Evolutionary conservation across 1,140 invertebrate genomes (phyloP).

Genomic region (Drosophila chauvacae): DNA sequence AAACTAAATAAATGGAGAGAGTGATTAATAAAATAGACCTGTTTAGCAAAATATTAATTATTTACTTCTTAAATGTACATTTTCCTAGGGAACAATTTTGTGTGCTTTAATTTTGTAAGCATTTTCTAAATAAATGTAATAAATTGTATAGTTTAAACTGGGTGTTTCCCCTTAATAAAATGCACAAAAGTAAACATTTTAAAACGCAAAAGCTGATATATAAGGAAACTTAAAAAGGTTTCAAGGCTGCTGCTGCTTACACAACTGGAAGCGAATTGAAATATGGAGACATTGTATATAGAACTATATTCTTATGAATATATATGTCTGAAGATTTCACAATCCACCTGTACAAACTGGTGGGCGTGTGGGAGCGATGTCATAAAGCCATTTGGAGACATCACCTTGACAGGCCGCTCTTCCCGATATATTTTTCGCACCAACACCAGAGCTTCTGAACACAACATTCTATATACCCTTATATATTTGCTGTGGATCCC

Average conservation of each 20-base stretch:
- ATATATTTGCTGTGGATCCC: conserved; percentile 30
- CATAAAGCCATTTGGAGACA: conserved; percentile 48
- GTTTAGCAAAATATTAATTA: neutral
- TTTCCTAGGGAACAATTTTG: neutral
- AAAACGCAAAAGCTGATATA: conserved; percentile 18
- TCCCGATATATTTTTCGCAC: conserved; percentile 38
- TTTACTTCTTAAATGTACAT: neutral
- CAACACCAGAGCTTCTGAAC: conserved; percentile 13
- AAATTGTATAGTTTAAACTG: neutral
- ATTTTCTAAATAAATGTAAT: neutral
- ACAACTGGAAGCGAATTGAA: conserved; percentile 41
- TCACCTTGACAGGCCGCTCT: conserved; percentile 35
- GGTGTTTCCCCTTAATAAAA: neutral
- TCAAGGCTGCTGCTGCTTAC: conserved; percentile 37
- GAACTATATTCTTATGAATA: conserved; percentile 11
- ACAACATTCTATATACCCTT: conserved; percentile 36
- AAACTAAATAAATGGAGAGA: neutral
- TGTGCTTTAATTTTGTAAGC: neutral
- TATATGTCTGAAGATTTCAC: conserved; percentile 30
- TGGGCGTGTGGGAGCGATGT: conserved; percentile 52
- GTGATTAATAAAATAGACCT: neutral
- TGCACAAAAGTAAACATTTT: conserved; percentile 1
- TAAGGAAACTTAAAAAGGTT: conserved; percentile 8
- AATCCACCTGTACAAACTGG: conserved; percentile 52
- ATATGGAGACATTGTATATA: conserved; percentile 26